Evolutionary conservation across 2,113 vertebrate genomes (phyloP).

Genomic region (Enhydra lutris): DNA sequence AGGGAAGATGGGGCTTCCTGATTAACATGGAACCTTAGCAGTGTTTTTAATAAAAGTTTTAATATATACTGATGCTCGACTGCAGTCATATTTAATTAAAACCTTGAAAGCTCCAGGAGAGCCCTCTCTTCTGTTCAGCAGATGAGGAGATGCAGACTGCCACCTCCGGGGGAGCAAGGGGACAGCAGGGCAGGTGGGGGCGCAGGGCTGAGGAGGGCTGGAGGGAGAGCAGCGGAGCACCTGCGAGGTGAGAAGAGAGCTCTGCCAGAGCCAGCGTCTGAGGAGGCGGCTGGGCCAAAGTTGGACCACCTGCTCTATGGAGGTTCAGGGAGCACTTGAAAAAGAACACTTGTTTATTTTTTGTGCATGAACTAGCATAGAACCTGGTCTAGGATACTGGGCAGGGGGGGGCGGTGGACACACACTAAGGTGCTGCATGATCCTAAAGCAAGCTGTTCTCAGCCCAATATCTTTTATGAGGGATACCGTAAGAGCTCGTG

Average conservation of each 20-base stretch:
- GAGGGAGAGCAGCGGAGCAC: neutral
- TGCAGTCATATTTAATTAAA: slow-evolving; percentile 81
- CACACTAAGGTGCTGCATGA: neutral
- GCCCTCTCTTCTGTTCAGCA: slow-evolving; percentile 53
- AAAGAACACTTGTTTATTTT: neutral
- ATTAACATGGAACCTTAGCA: slow-evolving; percentile 76
- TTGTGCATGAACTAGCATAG: neutral
- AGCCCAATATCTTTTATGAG: neutral
- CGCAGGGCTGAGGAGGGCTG: rapidly evolving
- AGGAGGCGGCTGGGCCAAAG: too few species aligned
- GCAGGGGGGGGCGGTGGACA: neutral
- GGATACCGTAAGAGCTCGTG: neutral
- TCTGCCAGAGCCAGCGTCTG: neutral
- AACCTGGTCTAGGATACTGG: neutral
- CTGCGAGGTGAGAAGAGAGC: neutral
- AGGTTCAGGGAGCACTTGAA: neutral
- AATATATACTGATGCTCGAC: slow-evolving; percentile 73
- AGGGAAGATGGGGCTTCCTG: slow-evolving; percentile 79
- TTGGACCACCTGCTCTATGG: neutral
- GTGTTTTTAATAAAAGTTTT: slow-evolving; percentile 81
- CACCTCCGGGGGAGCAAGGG: neutral
- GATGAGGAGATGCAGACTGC: slow-evolving; percentile 53
- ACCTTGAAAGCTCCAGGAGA: slow-evolving; percentile 66
- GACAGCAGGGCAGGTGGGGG: neutral
- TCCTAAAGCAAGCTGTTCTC: neutral